A percentile compares a stretch with the other conserved stretches of the same genome.
Conservation (phyloP, 2,113 vertebrate species). For the Isurus oxyrinchus region DNA sequence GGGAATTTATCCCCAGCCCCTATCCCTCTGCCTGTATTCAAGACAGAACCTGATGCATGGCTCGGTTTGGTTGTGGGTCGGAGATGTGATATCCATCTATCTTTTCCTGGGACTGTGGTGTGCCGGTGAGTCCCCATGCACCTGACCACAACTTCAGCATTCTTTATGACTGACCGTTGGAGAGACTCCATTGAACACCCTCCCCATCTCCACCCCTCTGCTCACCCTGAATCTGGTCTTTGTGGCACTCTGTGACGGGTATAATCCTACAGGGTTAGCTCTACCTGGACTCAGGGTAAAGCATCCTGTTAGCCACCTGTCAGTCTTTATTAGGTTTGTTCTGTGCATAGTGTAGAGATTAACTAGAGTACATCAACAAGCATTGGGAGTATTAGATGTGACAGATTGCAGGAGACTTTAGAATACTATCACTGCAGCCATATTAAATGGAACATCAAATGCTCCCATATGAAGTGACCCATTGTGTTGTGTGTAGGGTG, state of each 20-base stretch:
- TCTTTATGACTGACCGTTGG: not conserved
- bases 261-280: not conserved
- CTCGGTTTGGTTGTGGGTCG: not conserved
- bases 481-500: not conserved
- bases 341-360: not conserved
- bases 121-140: not conserved
- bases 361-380: not conserved
- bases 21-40: too few relatives aligned
- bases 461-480: not conserved
- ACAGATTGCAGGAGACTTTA: not conserved
- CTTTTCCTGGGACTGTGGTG: not conserved
- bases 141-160: not conserved
- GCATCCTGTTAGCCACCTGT: not conserved
- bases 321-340: not conserved
- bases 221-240: not conserved
- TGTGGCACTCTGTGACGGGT: not conserved
- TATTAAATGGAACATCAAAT: not conserved
- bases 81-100: not conserved
- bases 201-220: rapidly evolving
- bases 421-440: not conserved
- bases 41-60: not conserved
- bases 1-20: too few relatives aligned
- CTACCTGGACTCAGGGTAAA: not conserved
- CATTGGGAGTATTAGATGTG: not conserved
- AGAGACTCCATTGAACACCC: not conserved